Conservation (phyloP, 2,113 vertebrate species). For the Dasyprocta punctata region DNA sequence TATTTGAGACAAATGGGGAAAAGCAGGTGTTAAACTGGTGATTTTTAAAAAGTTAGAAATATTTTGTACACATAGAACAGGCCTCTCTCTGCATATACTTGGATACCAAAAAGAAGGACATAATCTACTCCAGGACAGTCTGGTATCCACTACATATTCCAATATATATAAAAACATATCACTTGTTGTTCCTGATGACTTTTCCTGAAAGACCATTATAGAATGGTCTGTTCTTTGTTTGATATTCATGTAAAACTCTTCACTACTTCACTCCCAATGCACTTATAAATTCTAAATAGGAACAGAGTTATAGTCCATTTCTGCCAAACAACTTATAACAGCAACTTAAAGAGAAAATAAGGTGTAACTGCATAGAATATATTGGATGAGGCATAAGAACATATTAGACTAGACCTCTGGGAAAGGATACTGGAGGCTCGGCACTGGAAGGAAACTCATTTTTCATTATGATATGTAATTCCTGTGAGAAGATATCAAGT, state of each 20-base stretch:
- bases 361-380: background rate
- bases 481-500: background rate
- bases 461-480: background rate
- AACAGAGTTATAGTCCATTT: background rate
- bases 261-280: background rate
- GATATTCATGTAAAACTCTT: background rate
- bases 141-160: background rate
- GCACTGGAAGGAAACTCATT: background rate
- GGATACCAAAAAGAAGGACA: background rate
- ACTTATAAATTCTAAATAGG: constrained; percentile 36
- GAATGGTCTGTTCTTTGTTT: background rate
- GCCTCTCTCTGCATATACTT: accelerated
- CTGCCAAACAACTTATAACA: constrained; percentile 16
- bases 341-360: constrained; percentile 52
- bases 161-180: background rate
- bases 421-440: background rate
- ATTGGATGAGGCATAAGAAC: background rate
- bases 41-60: background rate
- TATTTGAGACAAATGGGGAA: background rate
- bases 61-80: background rate
- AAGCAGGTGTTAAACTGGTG: background rate
- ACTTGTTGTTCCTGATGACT: background rate
- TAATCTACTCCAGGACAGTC: background rate
- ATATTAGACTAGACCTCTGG: background rate
- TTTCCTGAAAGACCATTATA: background rate